Evolutionary conservation across 2,888 invertebrate genomes (phyloP), one percentile per base, ranked within the genome.

Genomic region (Hyppa rectilinea): DNA sequence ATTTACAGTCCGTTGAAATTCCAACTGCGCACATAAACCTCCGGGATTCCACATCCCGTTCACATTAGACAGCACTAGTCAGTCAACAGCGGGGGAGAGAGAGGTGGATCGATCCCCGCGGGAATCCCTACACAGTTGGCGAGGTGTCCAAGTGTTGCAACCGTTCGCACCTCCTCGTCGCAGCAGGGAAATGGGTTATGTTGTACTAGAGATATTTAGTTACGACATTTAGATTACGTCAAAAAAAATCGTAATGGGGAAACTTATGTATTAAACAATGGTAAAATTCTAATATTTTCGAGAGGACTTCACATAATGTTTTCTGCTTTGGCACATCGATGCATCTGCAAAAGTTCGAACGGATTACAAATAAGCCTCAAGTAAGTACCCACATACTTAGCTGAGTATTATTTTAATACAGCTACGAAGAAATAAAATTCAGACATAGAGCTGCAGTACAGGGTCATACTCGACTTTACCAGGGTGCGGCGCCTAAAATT

Each of bases 111-210:
- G 87, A 87, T 87, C 83, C 87, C 81, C 74, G 72, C 77, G 88
- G 89, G 89, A 90, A 88, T 88, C 87, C 89, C 86, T 85, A 81
- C 86, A 81, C 79, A 81, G 85, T 81, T 83, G 82, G 78, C 73
- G 82, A 82, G 79, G 81, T 72, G 82, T 82, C 84, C 82, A 66
- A 81, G 84, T 81, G 81, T 77, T 58, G 65, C 55, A 52, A 55
- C 67, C 66, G 78, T 84, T 81, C 66, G 66, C 81, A 69, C 84
- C 84, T 84, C 82, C 77, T 81, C 76, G 65, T 67, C 65, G 43
- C 77, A 82, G 34, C 49, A 40, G 56, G 49, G 62, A 71, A 40
- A 34, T 71, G 40, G 55, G 40, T 45, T 53, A 71, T 29, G 53
- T 34, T 23, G 47, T 38, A 68, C 43, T 29, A 38, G 9, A 29